These are phyloP conservation scores for Lobophora halterata DNA, from an alignment of 2,888 invertebrate genomes.

Conservation along the genomic window DNA sequence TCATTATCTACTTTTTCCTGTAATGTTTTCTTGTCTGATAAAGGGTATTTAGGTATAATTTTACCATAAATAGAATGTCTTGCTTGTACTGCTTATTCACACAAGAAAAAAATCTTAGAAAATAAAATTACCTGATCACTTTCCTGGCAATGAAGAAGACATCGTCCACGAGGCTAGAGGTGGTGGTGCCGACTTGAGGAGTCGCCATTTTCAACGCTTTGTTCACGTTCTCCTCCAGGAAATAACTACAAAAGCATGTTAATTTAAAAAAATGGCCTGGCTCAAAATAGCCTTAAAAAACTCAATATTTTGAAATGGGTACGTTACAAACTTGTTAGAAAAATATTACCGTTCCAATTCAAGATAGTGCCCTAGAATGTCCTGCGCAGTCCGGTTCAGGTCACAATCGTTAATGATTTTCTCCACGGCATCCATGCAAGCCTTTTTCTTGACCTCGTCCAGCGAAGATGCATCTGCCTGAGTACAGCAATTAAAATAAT, in stretches of 20 bases:
- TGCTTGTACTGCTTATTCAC: too few species aligned
- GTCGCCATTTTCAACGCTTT: conserved; percentile 93
- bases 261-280: too few species aligned
- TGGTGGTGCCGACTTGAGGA: conserved; percentile 85
- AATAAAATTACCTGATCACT: conserved; percentile 90
- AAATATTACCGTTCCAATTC: conserved; percentile 92
- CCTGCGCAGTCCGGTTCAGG: conserved; percentile 89
- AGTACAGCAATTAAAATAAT: too few species aligned
- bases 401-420: conserved; percentile 86
- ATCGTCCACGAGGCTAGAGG: conserved; percentile 97
- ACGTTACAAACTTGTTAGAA: too few species aligned
- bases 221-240: conserved; percentile 95
- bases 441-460: conserved; percentile 41
- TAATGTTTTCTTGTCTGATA: too few species aligned
- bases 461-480: conserved; percentile 51
- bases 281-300: too few species aligned
- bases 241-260: conserved; percentile 81
- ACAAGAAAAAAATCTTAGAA: neutral
- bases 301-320: too few species aligned
- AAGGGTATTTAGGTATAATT: too few species aligned
- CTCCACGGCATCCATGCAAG: conserved; percentile 65
- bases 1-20: too few species aligned
- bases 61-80: too few species aligned
- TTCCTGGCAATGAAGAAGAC: conserved; percentile 98
- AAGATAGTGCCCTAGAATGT: conserved; percentile 92